Evolutionary conservation across 2,888 invertebrate genomes (phyloP), one percentile per base, ranked within the genome.

Genomic region (Byasa hedistus): DNA sequence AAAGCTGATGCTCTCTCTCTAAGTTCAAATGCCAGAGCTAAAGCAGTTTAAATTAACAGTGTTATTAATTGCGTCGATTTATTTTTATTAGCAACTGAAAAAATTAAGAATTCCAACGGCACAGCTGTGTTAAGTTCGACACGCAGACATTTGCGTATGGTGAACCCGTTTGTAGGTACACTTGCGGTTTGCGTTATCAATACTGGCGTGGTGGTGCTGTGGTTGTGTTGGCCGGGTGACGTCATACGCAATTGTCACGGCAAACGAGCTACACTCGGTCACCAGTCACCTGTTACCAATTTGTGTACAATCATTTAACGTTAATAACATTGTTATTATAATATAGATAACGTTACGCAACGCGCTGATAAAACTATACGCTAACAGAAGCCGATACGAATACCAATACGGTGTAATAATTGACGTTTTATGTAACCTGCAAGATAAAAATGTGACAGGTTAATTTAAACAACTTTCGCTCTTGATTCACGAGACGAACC

Each of bases 221-320:
- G 70, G 68, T 69, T 70, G 76, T 75, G 75, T 79, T 76, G 73
- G 75, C 44, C 69, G 70, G 78, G 69, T 91, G 90, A 91, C 91
- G 91, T 91, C 90, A 91, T 78, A 73, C 79, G 70, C 78, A 84
- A 89, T 90, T 91, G 90, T 89, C 89, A 88, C 78, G 88, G 89
- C 84, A 87, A 88, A 87, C 89, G 81, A 86, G 85, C 75, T 77
- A 72, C 79, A 83, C 79, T 84, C 80, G 80, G 82, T 82, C 83
- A 82, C 81, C 79, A 79, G 77, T 75, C 75, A 74, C 73, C 73
- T 71, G 72, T 70, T 73, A 73, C 70, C 69, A 66, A 79, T 80
- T 72, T 75, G 76, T 72, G 69, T 77, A 36, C 72, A 75, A 79
- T 68, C 64, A 67, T 75, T 73, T 72, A 71, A 71, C 73, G 75